Base-by-base conservation (phyloP, 92 coral and sea anemone genomes). In the Blastomussa wellsi region DNA sequence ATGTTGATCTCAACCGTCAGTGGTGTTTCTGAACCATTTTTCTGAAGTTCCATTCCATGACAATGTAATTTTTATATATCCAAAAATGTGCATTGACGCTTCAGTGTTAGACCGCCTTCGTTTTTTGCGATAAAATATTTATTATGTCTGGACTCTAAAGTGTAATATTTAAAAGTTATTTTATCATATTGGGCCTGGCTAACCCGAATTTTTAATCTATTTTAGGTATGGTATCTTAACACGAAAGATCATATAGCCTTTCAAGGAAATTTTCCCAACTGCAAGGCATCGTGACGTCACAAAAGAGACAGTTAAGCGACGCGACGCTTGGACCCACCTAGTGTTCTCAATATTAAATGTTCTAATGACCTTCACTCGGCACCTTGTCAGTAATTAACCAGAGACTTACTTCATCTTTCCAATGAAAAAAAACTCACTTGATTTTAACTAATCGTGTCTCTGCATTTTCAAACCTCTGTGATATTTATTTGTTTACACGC, bases 271-370 rank as follows among this genome's bases (percentile, higher is more conserved):
- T 33, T 68, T 68, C 41, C 41, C 75, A 16, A 33, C 75, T 70
- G 47, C 75, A 19, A 14, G 42, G 22, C 5, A 48, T 70, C 36
- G 32, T 62, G 82, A 66, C 74, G 76, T 80, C 84, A 80, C 60
- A 80, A 65, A 49, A 77, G 49, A 77, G 55, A 31, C 74, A 37
- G n/a, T 29, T 0, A 4, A 12, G 59, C 19, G 16, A 66, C 8
- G 37, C 31, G n/a, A 42, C 74, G 7, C 85, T 26, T 6, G 6
- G 78, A 75, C 78, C 38, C 78, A n/a, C 78, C 78, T 69, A 48
- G 72, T 26, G 28, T 22, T 81, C 67, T 16, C n/a, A n/a, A 12
- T 70, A 69, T 48, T 28, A 5, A 71, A 20, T 47, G 7, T 70
- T 33, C 64, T 70, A 48, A 52, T 49, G 76, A 59, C 1, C 32